Conservation (phyloP, 2,113 vertebrate species). For the Colaptes auratus region DNA sequence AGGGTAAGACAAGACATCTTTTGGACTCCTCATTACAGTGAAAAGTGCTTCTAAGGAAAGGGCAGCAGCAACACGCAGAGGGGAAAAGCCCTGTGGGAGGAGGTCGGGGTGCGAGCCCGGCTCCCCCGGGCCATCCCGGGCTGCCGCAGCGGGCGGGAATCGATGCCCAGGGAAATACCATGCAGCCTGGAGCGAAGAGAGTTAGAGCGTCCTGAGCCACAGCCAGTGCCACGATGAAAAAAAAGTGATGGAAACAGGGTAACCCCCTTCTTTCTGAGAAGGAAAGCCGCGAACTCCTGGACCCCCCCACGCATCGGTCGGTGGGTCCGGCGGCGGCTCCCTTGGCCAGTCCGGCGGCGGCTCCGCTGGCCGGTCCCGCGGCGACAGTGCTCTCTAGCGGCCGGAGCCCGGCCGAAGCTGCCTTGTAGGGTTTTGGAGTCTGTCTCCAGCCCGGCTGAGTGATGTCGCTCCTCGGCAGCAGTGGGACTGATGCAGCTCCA, state of each 20-base stretch:
- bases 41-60: background rate
- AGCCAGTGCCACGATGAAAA: no score
- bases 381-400: background rate
- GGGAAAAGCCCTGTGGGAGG: background rate
- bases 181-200: fast-evolving
- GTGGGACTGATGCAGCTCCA: fast-evolving
- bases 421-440: background rate
- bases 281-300: background rate
- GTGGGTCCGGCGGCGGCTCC: background rate
- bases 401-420: fast-evolving
- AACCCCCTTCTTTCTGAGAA: background rate
- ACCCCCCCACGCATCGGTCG: no score
- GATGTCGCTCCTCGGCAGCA: fast-evolving
- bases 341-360: background rate
- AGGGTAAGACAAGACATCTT: background rate
- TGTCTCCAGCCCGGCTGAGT: background rate
- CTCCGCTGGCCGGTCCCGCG: background rate
- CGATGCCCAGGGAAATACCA: fast-evolving
- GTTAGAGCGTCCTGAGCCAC: fast-evolving
- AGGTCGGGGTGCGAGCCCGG: fast-evolving
- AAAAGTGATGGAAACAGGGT: background rate
- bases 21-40: background rate
- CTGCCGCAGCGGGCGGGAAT: background rate
- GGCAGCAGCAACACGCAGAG: fast-evolving
- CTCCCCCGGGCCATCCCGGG: background rate